Percentiles rank a stretch among this genome's conserved stretches.
Conservation (phyloP, 2,797 vertebrate species). For the Muscicapa striata region DNA sequence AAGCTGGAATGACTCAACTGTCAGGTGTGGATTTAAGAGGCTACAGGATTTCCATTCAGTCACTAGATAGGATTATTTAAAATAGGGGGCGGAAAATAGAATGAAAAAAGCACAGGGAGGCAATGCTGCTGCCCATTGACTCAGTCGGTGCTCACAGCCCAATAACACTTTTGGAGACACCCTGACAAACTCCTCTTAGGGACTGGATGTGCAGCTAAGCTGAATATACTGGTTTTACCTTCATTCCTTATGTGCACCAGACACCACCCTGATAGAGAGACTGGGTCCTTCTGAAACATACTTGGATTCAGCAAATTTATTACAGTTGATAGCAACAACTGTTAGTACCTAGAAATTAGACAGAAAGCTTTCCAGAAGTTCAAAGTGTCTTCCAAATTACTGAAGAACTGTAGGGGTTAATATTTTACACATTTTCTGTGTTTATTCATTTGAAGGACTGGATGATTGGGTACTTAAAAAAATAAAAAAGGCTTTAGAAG, state of each 20-base stretch:
- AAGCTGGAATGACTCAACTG: neutral
- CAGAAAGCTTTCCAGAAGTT: neutral
- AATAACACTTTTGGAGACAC: neutral
- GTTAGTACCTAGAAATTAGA: neutral
- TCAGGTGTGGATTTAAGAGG: neutral
- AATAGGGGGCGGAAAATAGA: neutral
- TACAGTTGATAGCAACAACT: neutral
- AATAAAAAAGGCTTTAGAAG: neutral
- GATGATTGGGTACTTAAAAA: neutral
- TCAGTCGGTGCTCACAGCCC: neutral
- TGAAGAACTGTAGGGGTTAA: neutral
- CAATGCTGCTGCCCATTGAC: neutral
- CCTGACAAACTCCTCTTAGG: neutral
- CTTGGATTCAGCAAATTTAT: neutral
- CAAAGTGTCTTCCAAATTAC: neutral
- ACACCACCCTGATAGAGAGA: neutral
- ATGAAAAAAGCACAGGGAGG: neutral
- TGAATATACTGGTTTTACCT: neutral
- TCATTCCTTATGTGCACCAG: neutral
- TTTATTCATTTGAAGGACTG: neutral
- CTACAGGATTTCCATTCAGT: neutral
- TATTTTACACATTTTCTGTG: neutral
- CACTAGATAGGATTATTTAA: neutral
- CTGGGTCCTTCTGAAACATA: neutral
- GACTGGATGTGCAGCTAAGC: neutral